Evolutionary conservation across 2,888 invertebrate species (phyloP).

Genomic region (Atherix ibis): DNA sequence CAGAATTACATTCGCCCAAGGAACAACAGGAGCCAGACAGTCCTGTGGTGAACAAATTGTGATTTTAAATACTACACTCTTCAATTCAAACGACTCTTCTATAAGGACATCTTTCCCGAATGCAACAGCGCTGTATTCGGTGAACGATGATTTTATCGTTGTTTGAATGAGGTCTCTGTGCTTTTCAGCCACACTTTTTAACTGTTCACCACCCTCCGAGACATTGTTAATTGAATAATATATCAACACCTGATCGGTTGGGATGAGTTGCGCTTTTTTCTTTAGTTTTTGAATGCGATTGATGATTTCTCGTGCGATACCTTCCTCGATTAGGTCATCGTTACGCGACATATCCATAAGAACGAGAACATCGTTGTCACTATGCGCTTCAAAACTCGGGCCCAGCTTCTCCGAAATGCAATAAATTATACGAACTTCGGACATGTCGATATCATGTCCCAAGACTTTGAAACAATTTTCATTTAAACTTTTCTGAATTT

Average conservation of each 20-base stretch:
- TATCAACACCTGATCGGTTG: slow-evolving; percentile 75
- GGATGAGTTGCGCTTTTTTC: slow-evolving; percentile 84
- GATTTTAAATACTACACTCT: slow-evolving; percentile 48
- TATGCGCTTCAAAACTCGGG: slow-evolving; percentile 72
- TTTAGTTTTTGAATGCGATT: slow-evolving; percentile 91
- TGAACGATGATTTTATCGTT: slow-evolving; percentile 53
- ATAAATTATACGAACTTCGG: slow-evolving; percentile 62
- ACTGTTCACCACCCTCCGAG: slow-evolving; percentile 26
- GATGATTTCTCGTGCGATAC: slow-evolving; percentile 85
- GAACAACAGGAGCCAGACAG: slow-evolving; percentile 14
- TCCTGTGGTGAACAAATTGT: slow-evolving; percentile 41
- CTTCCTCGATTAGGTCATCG: slow-evolving; percentile 83
- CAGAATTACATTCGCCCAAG: slow-evolving; percentile 22
- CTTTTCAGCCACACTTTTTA: slow-evolving; percentile 50
- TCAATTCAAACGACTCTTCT: slow-evolving; percentile 36
- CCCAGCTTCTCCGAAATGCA: slow-evolving; percentile 30
- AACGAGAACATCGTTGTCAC: slow-evolving; percentile 77
- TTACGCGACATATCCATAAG: slow-evolving; percentile 80
- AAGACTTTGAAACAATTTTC: slow-evolving; percentile 54
- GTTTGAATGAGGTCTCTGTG: slow-evolving; percentile 64
- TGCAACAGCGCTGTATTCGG: not conserved
- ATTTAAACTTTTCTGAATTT: slow-evolving; percentile 59
- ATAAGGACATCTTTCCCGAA: slow-evolving; percentile 12
- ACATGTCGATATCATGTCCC: slow-evolving; percentile 59
- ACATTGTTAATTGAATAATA: slow-evolving; percentile 48